Percentiles rank a stretch among this genome's conserved stretches.
Evolutionary conservation across 2,797 vertebrate genomes (phyloP).

Genomic region (Bradypus variegatus): DNA sequence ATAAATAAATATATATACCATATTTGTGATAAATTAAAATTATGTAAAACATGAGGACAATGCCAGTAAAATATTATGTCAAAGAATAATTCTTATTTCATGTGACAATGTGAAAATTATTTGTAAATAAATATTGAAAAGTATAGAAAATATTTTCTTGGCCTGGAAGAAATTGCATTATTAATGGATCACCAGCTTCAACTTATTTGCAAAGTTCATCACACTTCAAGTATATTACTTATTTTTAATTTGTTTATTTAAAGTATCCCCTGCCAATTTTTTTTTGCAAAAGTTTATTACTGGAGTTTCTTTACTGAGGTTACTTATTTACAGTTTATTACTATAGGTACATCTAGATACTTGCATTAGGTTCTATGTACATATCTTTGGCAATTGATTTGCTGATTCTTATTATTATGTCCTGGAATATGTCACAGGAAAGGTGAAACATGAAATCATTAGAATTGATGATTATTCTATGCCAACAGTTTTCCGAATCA

Average conservation of each 20-base stretch:
- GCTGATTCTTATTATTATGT: neutral
- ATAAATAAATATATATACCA: neutral
- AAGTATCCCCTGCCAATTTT: neutral
- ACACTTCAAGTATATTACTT: neutral
- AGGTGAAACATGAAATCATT: neutral
- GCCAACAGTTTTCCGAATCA: neutral
- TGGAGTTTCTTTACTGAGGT: too few species aligned
- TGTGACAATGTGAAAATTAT: neutral
- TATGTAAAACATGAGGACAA: neutral
- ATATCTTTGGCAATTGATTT: neutral
- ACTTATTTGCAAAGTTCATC: neutral
- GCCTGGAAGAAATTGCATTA: neutral
- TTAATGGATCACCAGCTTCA: neutral
- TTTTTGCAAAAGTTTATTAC: neutral
- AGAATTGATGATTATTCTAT: neutral
- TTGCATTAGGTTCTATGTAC: neutral
- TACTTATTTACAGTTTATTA: neutral
- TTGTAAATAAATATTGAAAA: neutral
- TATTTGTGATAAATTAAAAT: conserved; percentile 13
- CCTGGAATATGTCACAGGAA: neutral
- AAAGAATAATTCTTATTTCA: neutral
- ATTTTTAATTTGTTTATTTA: neutral
- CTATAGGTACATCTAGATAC: neutral
- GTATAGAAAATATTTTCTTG: neutral
- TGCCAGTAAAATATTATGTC: neutral